Evolutionary conservation across 2,888 invertebrate genomes (phyloP).

Genomic region (Eledone cirrhosa): DNA sequence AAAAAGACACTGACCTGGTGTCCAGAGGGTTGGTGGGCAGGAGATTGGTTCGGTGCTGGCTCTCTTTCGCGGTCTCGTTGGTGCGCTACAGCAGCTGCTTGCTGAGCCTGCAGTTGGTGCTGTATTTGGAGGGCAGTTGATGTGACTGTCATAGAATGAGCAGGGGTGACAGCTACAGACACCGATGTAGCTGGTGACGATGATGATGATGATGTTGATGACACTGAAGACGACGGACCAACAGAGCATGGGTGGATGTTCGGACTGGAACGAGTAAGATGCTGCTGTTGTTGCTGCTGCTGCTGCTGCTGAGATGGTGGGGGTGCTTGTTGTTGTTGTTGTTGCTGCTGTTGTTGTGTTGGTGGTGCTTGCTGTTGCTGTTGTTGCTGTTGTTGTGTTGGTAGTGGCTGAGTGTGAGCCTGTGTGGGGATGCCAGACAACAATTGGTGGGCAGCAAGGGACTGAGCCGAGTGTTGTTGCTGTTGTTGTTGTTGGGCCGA

Average conservation of each 20-base stretch:
- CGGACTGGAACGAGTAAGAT: conserved; percentile 35
- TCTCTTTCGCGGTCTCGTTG: conserved; percentile 18
- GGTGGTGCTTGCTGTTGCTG: conserved; percentile 14
- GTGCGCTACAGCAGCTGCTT: conserved; percentile 13
- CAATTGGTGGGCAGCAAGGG: not conserved
- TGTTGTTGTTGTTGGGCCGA: not conserved
- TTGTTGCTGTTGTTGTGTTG: too few relatives aligned
- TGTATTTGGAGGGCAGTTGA: not conserved
- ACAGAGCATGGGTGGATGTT: conserved; percentile 11
- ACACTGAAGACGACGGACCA: not conserved
- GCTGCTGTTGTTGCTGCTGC: conserved; percentile 49
- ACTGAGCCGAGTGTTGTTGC: not conserved
- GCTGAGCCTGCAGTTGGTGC: conserved; percentile 13
- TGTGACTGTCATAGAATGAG: not conserved
- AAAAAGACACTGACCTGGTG: not conserved
- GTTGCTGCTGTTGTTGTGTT: too few relatives aligned
- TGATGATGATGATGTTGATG: not conserved
- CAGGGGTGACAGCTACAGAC: not conserved
- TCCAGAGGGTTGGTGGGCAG: conserved; percentile 26
- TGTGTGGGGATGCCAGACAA: not conserved
- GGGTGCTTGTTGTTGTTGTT: too few relatives aligned
- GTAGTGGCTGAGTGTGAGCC: conserved; percentile 1
- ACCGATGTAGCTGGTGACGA: not conserved
- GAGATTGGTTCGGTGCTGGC: conserved; percentile 16
- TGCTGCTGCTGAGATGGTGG: conserved; percentile 32